Conservation (phyloP, 2,888 invertebrate species). For the Acanthosepion lycidas region DNA sequence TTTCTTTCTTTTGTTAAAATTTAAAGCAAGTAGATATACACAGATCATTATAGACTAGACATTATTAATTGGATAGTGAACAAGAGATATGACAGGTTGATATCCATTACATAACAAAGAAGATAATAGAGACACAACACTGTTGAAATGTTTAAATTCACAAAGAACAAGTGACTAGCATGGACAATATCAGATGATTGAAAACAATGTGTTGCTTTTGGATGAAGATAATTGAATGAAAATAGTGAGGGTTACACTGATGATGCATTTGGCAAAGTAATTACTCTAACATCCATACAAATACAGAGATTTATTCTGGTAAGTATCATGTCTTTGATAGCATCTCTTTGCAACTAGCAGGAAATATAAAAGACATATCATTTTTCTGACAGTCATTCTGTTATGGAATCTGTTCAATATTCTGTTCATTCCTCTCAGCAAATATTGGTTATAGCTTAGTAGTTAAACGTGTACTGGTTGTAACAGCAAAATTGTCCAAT, state of each 20-base stretch:
- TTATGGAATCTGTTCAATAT: background rate
- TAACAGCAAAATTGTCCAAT: too few relatives aligned
- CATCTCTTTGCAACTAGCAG: background rate
- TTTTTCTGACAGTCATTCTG: background rate
- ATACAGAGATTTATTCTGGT: slow-evolving; percentile 20
- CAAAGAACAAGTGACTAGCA: background rate
- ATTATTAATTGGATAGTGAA: background rate
- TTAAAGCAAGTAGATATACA: background rate
- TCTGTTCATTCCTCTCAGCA: background rate
- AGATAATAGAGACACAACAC: background rate
- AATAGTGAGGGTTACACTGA: background rate
- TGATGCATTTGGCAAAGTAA: background rate
- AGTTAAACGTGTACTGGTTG: background rate
- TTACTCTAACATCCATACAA: background rate
- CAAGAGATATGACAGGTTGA: background rate
- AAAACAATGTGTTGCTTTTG: background rate
- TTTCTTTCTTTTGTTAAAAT: too few relatives aligned
- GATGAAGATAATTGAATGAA: background rate
- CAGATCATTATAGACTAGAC: background rate
- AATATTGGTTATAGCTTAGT: background rate
- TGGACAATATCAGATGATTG: background rate
- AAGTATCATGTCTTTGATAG: background rate
- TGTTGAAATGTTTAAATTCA: background rate
- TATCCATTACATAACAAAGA: background rate
- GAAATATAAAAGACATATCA: background rate